Base-by-base conservation (phyloP, 2,888 invertebrate genomes). In the Cyclophora albipunctata region DNA sequence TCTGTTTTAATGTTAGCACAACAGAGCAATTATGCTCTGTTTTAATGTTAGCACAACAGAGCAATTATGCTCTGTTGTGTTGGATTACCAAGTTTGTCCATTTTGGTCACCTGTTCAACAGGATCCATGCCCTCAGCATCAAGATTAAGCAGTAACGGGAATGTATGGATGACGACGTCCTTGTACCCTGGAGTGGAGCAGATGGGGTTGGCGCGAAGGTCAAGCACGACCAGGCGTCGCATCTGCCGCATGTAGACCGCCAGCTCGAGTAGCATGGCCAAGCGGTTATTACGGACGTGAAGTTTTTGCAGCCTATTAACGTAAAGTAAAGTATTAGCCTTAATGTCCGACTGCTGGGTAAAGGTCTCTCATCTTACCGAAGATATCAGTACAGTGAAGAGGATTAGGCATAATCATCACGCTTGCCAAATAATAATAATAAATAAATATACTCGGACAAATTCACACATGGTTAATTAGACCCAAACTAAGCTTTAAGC, bases 161-260 rank as follows among this genome's bases (percentile, higher is more conserved):
- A 85, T 1, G 81, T 84, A 58, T 74, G 80, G 53, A 83, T 62
- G 34, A 82, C 68, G 3, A 86, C 85, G 2, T 78, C 76, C 43
- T 72, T 76, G 57, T 88, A 88, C 2, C 77, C 75, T 0, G 77
- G 67, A n/a, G 62, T 56, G 3, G 69, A 54, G 59, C 85, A 83
- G 34, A 87, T 64, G 6, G 84, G 83, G 59, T 88, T 88, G 5
- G 78, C 82, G 3, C 86, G 77, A 0, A 87, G 68, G 58, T 88
- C 88, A 3, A 88, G 60, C 0, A 78, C 61, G 4, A 66, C 60
- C 3, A 88, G 66, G 2, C 80, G 63, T 1, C 75, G 69, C 70
- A 85, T 53, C 53, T 81, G 78, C 4, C 75, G 72, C 81, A 84
- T 77, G 63, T 84, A 88, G 34, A 86, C 76, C 0, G 85, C 84